Conservation (phyloP, 2,888 invertebrate species). For the Hypercompe scribonia region DNA sequence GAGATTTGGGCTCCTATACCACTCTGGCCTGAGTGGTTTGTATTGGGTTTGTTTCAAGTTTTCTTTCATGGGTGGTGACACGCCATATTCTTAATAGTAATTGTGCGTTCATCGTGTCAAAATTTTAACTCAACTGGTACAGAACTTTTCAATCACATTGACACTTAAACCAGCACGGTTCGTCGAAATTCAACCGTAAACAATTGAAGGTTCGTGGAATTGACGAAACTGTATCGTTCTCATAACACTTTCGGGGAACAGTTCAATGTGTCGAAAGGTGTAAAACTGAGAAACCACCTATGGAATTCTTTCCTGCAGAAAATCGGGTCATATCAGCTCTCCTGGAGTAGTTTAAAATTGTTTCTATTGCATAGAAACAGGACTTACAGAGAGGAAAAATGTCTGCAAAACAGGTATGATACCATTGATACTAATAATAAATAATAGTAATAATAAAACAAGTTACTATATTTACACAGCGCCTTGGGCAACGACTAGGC, state of each 20-base stretch:
- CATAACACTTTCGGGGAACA: not conserved
- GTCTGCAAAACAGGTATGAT: not conserved
- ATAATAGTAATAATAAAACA: not conserved
- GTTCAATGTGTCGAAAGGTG: not conserved
- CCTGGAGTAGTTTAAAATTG: not conserved
- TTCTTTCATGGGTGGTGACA: no score
- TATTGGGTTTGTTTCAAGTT: no score
- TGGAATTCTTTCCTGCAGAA: not conserved
- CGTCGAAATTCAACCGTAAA: conserved; percentile 5
- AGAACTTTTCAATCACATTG: not conserved
- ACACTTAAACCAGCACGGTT: not conserved
- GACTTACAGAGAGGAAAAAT: not conserved
- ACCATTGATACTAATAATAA: not conserved
- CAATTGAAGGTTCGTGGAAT: conserved; percentile 1
- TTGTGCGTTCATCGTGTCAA: no score
- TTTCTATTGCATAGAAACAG: not conserved
- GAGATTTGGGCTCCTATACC: no score
- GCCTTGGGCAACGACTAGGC: not conserved
- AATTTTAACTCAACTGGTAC: no score
- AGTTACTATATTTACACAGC: not conserved
- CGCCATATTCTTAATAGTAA: no score
- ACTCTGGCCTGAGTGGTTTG: no score
- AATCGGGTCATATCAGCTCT: not conserved
- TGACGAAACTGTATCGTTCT: not conserved
- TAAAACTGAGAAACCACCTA: not conserved